These are phyloP conservation scores for Thymelicus lineola DNA, from an alignment of 2,888 invertebrate species.

Conservation along the genomic window DNA sequence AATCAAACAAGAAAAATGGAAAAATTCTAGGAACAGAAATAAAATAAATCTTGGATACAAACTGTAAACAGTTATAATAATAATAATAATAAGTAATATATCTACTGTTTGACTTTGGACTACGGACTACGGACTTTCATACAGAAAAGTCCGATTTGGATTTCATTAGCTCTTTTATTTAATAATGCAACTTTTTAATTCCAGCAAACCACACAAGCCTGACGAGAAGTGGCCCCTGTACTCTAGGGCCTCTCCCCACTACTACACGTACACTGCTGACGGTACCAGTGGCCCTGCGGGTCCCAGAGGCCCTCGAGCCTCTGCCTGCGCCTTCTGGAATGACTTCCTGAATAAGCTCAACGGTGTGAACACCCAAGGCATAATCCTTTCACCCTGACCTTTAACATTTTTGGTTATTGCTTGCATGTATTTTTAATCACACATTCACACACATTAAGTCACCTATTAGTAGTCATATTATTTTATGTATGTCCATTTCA, in stretches of 20 bases:
- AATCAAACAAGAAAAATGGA: no score
- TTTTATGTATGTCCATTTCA: no score
- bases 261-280: conserved; percentile 95
- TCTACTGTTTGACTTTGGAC: no score
- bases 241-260: conserved; percentile 93
- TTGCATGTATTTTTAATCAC: not conserved
- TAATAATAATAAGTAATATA: no score
- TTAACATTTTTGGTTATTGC: conserved; percentile 18
- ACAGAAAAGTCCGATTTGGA: no score
- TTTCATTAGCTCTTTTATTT: not conserved
- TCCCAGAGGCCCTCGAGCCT: conserved; percentile 90
- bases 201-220: conserved; percentile 87
- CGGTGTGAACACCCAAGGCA: conserved; percentile 66
- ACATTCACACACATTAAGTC: no score
- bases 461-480: no score
- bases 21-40: no score
- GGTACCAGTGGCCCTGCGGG: conserved; percentile 87
- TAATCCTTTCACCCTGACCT: conserved; percentile 32
- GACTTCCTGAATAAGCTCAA: conserved; percentile 96
- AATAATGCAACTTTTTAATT: conserved; percentile 44
- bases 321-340: conserved; percentile 98
- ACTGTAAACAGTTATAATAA: no score
- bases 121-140: no score
- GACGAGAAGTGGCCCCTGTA: conserved; percentile 95
- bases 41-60: no score